phyloP scores from a whole-genome alignment of 2,113 vertebrate genomes.

The Camelus bactrianus region DNA sequence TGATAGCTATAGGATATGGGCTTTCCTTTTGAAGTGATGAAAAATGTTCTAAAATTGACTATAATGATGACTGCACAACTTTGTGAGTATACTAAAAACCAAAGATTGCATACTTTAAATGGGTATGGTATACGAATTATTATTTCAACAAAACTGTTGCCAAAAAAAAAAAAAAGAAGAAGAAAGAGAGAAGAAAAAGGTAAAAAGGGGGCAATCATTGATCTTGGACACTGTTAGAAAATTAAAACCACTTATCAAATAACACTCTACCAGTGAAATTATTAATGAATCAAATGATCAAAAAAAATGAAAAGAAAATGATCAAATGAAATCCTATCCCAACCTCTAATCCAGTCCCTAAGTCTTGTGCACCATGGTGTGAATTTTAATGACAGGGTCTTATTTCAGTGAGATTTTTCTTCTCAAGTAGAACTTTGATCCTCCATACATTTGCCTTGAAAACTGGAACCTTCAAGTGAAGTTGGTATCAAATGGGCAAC shows the following conservation, averaged over 20 bases:
- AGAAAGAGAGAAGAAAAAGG: background rate
- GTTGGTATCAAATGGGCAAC: background rate
- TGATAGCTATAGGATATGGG: background rate
- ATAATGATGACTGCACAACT: background rate
- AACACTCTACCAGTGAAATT: background rate
- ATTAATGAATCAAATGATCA: background rate
- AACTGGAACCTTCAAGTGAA: background rate
- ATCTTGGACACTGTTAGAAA: background rate
- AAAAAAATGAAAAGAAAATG: background rate
- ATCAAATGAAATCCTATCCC: background rate
- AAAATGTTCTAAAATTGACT: constrained; percentile 10
- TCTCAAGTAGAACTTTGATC: background rate
- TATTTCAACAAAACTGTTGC: background rate
- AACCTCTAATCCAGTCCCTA: background rate
- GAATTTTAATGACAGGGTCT: background rate
- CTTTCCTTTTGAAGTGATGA: background rate
- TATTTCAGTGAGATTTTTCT: background rate
- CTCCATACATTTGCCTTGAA: background rate
- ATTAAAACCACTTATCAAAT: background rate
- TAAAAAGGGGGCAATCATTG: background rate
- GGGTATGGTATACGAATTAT: background rate
- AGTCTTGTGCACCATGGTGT: background rate
- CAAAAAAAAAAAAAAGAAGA: background rate
- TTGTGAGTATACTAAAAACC: background rate
- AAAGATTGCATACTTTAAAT: background rate